phyloP scores from a whole-genome alignment of 2,113 vertebrate genomes.

The Toxotes chatareus region DNA sequence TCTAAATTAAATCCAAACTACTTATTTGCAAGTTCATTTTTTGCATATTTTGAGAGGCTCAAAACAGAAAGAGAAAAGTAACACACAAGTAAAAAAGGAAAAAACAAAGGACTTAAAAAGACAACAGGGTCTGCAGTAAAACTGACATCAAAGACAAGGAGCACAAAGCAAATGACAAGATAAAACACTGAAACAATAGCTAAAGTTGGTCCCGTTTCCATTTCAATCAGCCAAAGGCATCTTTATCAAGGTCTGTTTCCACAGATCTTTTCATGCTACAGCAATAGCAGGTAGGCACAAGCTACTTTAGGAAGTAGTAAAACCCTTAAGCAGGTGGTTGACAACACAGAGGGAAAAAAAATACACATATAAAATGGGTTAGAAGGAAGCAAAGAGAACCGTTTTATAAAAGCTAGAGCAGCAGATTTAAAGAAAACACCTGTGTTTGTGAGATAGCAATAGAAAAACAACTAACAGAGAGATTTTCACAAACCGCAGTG shows the following conservation, averaged over 20 bases:
- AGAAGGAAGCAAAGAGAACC: background rate
- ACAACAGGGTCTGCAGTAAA: conserved; percentile 28
- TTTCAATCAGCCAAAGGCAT: conserved; percentile 43
- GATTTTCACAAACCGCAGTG: conserved; percentile 25
- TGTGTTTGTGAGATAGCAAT: conserved; percentile 47
- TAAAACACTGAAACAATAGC: conserved; percentile 45
- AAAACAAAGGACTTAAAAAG: background rate
- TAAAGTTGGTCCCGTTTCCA: conserved; percentile 35
- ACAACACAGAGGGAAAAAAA: conserved; percentile 34
- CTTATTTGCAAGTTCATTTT: background rate
- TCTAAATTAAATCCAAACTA: background rate
- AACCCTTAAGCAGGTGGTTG: conserved; percentile 62
- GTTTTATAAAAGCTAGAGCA: conserved; percentile 11
- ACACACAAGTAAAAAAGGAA: background rate
- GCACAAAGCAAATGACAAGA: conserved; percentile 36
- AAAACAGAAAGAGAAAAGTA: background rate
- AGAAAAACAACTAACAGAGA: conserved; percentile 24
- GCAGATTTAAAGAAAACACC: conserved; percentile 44
- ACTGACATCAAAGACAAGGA: conserved; percentile 45
- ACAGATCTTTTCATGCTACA: conserved; percentile 37
- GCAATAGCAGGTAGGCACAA: conserved; percentile 35
- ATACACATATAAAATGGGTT: conserved; percentile 24
- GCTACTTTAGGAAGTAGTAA: conserved; percentile 46
- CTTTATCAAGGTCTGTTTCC: conserved; percentile 21
- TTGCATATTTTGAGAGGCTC: background rate